These are phyloP conservation scores for Tupaia chinensis DNA, from an alignment of 2,113 vertebrate genomes.

Conservation along the genomic window DNA sequence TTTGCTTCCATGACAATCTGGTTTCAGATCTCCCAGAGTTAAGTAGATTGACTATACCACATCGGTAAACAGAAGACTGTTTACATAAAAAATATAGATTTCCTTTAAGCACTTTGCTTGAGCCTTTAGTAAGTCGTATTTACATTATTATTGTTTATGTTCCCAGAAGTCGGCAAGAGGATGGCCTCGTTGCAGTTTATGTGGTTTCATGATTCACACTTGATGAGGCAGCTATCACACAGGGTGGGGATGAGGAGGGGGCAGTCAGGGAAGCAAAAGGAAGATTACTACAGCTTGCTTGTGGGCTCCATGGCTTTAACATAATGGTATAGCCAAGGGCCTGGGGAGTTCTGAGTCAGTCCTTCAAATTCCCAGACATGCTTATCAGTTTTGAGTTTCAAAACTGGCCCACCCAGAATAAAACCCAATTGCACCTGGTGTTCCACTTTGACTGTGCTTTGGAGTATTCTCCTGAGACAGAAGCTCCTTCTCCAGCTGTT, in stretches of 20 bases:
- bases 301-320: constrained; percentile 30
- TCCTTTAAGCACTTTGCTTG: constrained; percentile 87
- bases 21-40: constrained; percentile 78
- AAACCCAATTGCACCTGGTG: background rate
- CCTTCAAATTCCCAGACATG: constrained; percentile 64
- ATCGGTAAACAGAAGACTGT: constrained; percentile 84
- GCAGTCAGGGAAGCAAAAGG: background rate
- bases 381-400: constrained; percentile 70
- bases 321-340: background rate
- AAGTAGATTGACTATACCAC: constrained; percentile 78
- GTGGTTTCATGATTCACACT: constrained; percentile 86
- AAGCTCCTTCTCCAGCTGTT: background rate
- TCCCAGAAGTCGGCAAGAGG: constrained; percentile 83
- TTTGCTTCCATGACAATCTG: constrained; percentile 66
- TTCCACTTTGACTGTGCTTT: background rate
- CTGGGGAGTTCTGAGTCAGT: constrained; percentile 64
- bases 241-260: background rate
- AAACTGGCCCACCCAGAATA: constrained; percentile 55
- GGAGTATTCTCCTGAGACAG: background rate
- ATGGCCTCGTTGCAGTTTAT: constrained; percentile 77
- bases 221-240: constrained; percentile 76
- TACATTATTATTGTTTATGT: constrained; percentile 87
- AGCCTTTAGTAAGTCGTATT: constrained; percentile 83
- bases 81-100: constrained; percentile 88
- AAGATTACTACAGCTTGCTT: constrained; percentile 61